These are phyloP conservation scores for Bibio marci DNA, from an alignment of 2,888 invertebrate genomes.

Conservation along the genomic window DNA sequence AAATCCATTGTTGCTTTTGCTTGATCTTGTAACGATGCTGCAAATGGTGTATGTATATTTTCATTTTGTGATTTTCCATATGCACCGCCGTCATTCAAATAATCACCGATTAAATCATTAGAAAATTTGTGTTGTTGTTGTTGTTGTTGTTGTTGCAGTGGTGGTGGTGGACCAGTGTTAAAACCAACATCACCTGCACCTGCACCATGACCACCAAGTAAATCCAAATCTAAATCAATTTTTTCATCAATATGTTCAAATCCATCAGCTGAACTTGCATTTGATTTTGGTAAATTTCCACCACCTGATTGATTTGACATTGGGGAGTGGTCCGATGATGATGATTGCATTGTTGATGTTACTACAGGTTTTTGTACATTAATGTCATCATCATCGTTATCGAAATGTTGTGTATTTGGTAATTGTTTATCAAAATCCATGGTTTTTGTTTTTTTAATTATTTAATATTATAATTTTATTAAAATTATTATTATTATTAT, in stretches of 20 bases:
- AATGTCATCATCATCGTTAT: neutral
- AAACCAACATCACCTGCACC: too few relatives aligned
- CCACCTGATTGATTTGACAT: too few relatives aligned
- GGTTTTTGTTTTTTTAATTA: neutral
- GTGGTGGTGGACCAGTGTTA: too few relatives aligned
- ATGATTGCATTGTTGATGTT: too few relatives aligned
- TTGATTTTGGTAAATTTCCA: neutral
- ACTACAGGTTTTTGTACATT: neutral
- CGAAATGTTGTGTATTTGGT: too few relatives aligned
- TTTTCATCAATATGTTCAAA: neutral
- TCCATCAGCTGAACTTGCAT: neutral
- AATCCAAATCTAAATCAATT: slow-evolving; percentile 1
- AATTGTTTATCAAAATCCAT: slow-evolving; percentile 2
- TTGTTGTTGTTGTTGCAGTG: neutral
- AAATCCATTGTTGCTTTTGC: neutral
- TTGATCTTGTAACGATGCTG: neutral
- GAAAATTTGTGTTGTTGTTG: neutral
- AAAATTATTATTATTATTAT: too few relatives aligned
- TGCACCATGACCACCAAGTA: neutral
- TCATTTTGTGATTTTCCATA: neutral
- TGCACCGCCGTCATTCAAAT: neutral
- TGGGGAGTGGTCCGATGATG: slow-evolving; percentile 1
- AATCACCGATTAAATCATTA: neutral
- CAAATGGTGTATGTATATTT: neutral
- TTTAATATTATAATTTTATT: too few relatives aligned